Evolutionary conservation across 2,113 vertebrate species (phyloP), one percentile per base, ranked within the genome.

Genomic region (Cynopterus brachyotis): DNA sequence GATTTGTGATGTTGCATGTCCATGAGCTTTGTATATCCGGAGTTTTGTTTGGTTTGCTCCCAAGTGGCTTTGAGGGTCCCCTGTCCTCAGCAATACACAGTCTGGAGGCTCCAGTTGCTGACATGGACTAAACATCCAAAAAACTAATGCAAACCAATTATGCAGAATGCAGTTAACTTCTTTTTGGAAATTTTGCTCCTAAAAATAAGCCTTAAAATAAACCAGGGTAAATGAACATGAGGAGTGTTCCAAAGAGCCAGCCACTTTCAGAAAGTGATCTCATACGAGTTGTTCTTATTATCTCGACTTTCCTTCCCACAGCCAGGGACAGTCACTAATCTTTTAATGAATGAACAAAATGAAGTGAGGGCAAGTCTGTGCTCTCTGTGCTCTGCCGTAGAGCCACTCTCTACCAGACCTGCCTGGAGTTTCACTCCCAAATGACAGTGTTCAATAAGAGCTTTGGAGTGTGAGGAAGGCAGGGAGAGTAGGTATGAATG

Each of bases 141-240:
- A 92, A 94, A 67, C 60, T 11, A 24, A 83, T 55, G 19, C 47
- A 73, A 96, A 72, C 78, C 9, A 45, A 76, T 40, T 69, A 42
- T 91, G n/a, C 53, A 86, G 16, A 93, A 88, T 62, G n/a, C 59
- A 2, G 10, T 42, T 91, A 47, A 67, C 55, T 89, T 95, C 72
- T 76, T 92, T 94, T 94, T 35, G 35, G 72, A 89, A 96, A 83
- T 37, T 47, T 40, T 62, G 26, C 22, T 70, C 6, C 69, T 70
- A 66, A 89, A 95, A 94, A 47, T 76, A 96, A 75, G 42, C 10
- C 75, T 69, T 42, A n/a, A 92, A 60, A 73, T 60, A 79, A 96
- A 20, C 30, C 26, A 78, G n/a, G 55, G 1, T 75, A 66, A 69
- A 81, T 64, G 53, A 66, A 75, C 82, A 32, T 50, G 35, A 24